Percentiles rank a stretch among this genome's conserved stretches.
Evolutionary conservation across 2,888 invertebrate genomes (phyloP).

Genomic region (Cephus rjabovi): DNA sequence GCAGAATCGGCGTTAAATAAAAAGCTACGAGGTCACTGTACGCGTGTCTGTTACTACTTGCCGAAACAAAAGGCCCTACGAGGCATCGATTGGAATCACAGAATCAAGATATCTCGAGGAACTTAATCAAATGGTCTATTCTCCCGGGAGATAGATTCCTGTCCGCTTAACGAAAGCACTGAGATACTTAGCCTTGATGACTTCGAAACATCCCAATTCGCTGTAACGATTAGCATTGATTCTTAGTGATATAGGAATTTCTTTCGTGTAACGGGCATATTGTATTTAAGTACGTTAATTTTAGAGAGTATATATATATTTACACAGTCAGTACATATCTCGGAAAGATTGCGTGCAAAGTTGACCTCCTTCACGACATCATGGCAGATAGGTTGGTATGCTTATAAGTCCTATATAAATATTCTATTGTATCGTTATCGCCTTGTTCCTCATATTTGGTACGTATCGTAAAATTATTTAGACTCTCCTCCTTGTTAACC

Average conservation of each 20-base stretch:
- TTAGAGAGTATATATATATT: neutral
- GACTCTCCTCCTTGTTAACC: slow-evolving; percentile 33
- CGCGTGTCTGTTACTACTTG: neutral
- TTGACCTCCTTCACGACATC: slow-evolving; percentile 51
- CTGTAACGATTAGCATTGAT: neutral
- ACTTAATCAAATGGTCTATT: neutral
- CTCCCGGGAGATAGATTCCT: neutral
- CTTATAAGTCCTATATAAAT: slow-evolving; percentile 25
- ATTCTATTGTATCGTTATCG: neutral
- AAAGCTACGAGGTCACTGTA: neutral
- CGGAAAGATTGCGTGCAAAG: slow-evolving; percentile 40
- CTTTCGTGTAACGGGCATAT: neutral
- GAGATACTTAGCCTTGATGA: neutral
- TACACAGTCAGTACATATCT: slow-evolving; percentile 9
- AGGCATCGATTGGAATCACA: neutral
- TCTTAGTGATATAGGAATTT: neutral
- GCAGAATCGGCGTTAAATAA: neutral
- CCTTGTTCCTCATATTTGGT: neutral
- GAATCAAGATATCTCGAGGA: neutral
- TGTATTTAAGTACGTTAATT: neutral
- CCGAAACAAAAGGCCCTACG: neutral
- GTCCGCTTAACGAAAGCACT: neutral
- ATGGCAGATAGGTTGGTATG: slow-evolving; percentile 15
- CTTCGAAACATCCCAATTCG: neutral
- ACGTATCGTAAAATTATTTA: slow-evolving; percentile 1